Percentiles rank a stretch among this genome's conserved stretches.
phyloP scores from a whole-genome alignment of 2,113 vertebrate genomes.

The Rhynchomys soricoides region DNA sequence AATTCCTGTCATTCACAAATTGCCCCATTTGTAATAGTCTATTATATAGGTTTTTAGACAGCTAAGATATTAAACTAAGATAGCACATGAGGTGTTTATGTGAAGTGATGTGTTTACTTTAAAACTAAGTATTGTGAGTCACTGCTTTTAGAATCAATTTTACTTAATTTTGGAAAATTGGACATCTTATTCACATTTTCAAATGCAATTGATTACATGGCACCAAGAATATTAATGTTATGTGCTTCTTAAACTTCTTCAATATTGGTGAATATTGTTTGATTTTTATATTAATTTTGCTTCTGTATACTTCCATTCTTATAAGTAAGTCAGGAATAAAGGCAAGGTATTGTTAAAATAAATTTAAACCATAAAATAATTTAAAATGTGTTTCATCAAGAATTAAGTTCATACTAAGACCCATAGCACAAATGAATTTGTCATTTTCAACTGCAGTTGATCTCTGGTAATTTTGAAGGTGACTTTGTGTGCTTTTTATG shows the following conservation, averaged over 20 bases:
- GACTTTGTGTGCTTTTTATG: neutral
- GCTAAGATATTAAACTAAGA: neutral
- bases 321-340: neutral
- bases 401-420: neutral
- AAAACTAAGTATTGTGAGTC: neutral
- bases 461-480: neutral
- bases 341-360: neutral
- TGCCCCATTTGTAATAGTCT: neutral
- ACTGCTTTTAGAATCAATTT: neutral
- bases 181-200: neutral
- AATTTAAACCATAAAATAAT: neutral
- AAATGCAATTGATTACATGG: neutral
- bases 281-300: neutral
- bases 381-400: neutral
- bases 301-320: neutral
- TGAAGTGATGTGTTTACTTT: neutral
- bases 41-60: neutral
- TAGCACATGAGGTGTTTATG: neutral
- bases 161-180: neutral
- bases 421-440: neutral
- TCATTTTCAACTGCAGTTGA: neutral
- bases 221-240: neutral
- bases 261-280: neutral
- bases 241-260: neutral
- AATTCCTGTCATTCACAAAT: neutral